Percentiles rank a stretch among this genome's conserved stretches.
Conservation (phyloP, 2,797 vertebrate genomes). For the Apogon talboti region DNA sequence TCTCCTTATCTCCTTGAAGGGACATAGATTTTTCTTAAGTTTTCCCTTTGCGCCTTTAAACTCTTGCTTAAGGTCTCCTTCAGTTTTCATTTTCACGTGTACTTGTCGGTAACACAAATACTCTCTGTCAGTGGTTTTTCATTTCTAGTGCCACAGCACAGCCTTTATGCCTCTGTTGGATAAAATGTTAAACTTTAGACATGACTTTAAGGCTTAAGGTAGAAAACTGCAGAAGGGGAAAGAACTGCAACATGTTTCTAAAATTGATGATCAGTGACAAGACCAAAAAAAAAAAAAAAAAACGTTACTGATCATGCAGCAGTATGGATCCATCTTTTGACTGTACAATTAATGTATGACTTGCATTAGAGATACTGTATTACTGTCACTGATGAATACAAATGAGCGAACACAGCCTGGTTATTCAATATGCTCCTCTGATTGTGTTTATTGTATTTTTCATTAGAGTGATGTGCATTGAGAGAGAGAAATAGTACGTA, state of each 20-base stretch:
- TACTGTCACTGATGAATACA: slow-evolving; percentile 79
- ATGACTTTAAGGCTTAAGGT: neutral
- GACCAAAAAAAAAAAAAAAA: slow-evolving; percentile 15
- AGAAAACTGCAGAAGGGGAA: too few species aligned
- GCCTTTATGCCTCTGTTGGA: slow-evolving; percentile 8
- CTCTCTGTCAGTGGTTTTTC: neutral
- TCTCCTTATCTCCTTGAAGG: slow-evolving; percentile 15
- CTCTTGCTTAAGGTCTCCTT: neutral
- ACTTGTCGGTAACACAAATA: neutral
- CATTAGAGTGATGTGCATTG: slow-evolving; percentile 78
- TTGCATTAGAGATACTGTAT: slow-evolving; percentile 72
- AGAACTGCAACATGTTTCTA: slow-evolving; percentile 17
- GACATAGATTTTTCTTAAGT: slow-evolving; percentile 9
- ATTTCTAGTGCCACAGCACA: slow-evolving; percentile 5
- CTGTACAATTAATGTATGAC: slow-evolving; percentile 66
- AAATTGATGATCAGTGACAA: slow-evolving; percentile 33
- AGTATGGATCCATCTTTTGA: slow-evolving; percentile 55
- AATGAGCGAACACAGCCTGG: slow-evolving; percentile 62
- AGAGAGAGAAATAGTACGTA: slow-evolving; percentile 70
- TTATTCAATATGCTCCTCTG: slow-evolving; percentile 74
- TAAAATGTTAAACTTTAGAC: slow-evolving; percentile 7
- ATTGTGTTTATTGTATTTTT: slow-evolving; percentile 83
- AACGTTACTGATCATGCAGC: slow-evolving; percentile 19
- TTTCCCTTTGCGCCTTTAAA: slow-evolving; percentile 16
- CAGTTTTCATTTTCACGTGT: neutral